These are phyloP conservation scores for Chlamydotis undulata DNA, from an alignment of 2,113 vertebrate species.

Conservation along the genomic window DNA sequence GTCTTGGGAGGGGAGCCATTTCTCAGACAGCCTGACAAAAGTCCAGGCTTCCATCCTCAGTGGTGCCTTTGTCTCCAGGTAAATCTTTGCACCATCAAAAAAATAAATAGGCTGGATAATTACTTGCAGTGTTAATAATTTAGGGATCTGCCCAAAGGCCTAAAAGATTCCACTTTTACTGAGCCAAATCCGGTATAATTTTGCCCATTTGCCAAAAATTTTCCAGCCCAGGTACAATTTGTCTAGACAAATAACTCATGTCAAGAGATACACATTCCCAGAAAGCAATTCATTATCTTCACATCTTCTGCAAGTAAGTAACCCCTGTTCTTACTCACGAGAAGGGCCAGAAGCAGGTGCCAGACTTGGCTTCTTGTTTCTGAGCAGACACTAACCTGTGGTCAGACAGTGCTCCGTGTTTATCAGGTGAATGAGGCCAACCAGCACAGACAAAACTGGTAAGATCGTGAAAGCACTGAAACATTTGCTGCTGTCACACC, in stretches of 20 bases:
- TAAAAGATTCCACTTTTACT: not conserved
- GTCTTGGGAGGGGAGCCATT: not conserved
- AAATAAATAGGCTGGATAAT: not conserved
- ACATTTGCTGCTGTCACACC: not conserved
- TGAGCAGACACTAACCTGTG: not conserved
- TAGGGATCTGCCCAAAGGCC: not conserved
- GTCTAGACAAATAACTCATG: not conserved
- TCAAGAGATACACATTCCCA: not conserved
- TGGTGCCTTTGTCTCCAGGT: not conserved
- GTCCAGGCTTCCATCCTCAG: not conserved
- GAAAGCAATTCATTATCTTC: not conserved
- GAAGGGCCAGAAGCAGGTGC: not conserved
- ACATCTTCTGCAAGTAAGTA: not conserved
- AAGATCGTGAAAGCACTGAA: not conserved
- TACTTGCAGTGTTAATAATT: not conserved
- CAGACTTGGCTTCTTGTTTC: not conserved
- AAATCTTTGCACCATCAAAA: not conserved
- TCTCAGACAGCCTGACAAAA: not conserved
- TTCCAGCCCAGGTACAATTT: not conserved
- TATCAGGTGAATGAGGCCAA: not conserved
- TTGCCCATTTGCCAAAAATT: not conserved
- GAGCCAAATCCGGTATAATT: not conserved
- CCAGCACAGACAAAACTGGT: not conserved
- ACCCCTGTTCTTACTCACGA: not conserved
- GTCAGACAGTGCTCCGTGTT: not conserved